phyloP scores from a whole-genome alignment of 2,888 invertebrate species.

The Nomada ruficornis region DNA sequence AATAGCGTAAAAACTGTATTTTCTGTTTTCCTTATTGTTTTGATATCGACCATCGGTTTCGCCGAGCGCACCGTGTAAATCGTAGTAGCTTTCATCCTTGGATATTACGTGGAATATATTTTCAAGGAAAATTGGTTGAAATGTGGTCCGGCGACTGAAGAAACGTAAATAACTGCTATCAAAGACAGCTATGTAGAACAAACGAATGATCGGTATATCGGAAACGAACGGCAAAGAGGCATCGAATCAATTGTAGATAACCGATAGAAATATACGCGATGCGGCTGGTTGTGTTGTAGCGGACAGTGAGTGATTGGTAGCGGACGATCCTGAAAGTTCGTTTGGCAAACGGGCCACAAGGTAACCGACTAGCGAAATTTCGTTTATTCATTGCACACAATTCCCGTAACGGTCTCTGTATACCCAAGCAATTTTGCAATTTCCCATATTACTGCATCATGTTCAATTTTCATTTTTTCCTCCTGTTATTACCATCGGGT shows the following conservation, averaged over 20 bases:
- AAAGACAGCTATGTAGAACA: constrained; percentile 40
- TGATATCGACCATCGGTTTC: too few relatives aligned
- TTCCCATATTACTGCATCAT: constrained; percentile 11
- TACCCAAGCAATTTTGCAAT: constrained; percentile 38
- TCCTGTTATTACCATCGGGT: background rate
- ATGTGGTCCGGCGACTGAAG: background rate
- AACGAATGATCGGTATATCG: constrained; percentile 58
- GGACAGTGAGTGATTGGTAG: constrained; percentile 75
- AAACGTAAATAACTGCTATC: constrained; percentile 52
- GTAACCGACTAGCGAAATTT: constrained; percentile 56
- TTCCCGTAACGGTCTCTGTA: constrained; percentile 15
- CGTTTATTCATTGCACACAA: constrained; percentile 59
- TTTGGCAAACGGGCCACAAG: constrained; percentile 53
- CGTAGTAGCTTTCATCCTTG: too few relatives aligned
- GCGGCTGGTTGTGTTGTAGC: constrained; percentile 70
- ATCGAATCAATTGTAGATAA: constrained; percentile 72
- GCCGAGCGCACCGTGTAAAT: too few relatives aligned
- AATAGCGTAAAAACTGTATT: too few relatives aligned
- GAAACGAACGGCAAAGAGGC: constrained; percentile 60
- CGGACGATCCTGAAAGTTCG: constrained; percentile 61
- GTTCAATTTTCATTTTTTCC: background rate
- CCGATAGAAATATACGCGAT: constrained; percentile 70
- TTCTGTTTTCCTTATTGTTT: too few relatives aligned
- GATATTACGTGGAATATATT: background rate
- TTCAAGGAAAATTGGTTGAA: background rate